These are phyloP conservation scores for Plectrocnemia conspersa DNA, from an alignment of 1,140 invertebrate species.

Conservation along the genomic window DNA sequence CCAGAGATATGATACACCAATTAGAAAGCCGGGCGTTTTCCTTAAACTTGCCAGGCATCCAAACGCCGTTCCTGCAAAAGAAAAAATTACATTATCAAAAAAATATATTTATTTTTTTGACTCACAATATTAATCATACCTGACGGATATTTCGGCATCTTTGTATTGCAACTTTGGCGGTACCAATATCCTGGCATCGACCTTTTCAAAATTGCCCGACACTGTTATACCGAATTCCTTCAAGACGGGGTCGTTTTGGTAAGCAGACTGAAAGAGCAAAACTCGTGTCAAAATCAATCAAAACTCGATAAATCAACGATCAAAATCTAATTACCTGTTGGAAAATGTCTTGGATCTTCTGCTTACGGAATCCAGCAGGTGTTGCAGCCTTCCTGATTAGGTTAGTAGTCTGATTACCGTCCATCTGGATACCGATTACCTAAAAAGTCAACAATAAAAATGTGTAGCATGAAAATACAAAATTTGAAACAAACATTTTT, in stretches of 20 bases:
- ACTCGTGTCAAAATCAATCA: too few species aligned
- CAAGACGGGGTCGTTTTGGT: slow-evolving; percentile 49
- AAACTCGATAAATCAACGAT: neutral
- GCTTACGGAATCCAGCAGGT: slow-evolving; percentile 49
- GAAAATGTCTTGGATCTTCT: slow-evolving; percentile 54
- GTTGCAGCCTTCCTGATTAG: slow-evolving; percentile 60
- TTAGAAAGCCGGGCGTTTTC: neutral
- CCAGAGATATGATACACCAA: slow-evolving; percentile 13
- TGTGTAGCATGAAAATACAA: too few species aligned
- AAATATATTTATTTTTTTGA: too few species aligned
- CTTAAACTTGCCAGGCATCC: slow-evolving; percentile 44
- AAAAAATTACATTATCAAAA: too few species aligned
- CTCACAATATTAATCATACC: too few species aligned
- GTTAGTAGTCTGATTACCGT: slow-evolving; percentile 48
- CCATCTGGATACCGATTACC: slow-evolving; percentile 20
- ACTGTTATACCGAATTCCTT: slow-evolving; percentile 59
- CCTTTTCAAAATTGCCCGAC: slow-evolving; percentile 49
- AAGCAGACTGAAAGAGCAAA: slow-evolving; percentile 37
- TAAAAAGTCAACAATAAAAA: too few species aligned
- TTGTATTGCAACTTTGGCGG: slow-evolving; percentile 53
- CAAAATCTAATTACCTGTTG: slow-evolving; percentile 26
- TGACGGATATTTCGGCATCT: too few species aligned
- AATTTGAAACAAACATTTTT: too few species aligned
- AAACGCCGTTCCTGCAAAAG: slow-evolving; percentile 47
- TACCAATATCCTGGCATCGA: slow-evolving; percentile 54